phyloP scores from a whole-genome alignment of 2,113 vertebrate species.

The Cheirogaleus medius region DNA sequence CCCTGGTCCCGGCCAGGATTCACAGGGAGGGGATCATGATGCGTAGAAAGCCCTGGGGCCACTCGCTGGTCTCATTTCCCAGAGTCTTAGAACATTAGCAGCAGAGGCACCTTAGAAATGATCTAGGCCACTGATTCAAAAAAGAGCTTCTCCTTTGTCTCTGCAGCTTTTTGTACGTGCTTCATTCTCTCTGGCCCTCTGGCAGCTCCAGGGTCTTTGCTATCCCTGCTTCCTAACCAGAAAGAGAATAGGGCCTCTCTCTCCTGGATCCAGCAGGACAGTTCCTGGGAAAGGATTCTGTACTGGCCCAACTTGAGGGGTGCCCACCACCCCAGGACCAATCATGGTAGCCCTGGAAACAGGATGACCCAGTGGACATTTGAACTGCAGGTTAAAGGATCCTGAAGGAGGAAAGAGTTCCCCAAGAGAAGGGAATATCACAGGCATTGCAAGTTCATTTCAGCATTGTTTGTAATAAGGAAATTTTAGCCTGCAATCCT shows the following conservation, averaged over 20 bases:
- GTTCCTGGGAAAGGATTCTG: not conserved
- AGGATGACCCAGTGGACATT: not conserved
- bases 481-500: not conserved
- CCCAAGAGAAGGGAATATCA: not conserved
- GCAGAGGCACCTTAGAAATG: not conserved
- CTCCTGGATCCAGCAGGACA: not conserved
- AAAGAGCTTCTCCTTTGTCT: not conserved
- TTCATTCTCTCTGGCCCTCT: not conserved
- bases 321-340: not conserved
- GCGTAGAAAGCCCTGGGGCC: not conserved
- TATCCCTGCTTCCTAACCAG: not conserved
- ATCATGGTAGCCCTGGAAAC: not conserved
- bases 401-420: not conserved
- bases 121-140: not conserved
- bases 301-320: not conserved
- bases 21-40: not conserved
- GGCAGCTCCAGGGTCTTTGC: not conserved
- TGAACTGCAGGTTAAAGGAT: not conserved
- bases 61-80: not conserved
- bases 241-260: not conserved
- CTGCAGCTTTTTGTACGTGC: not conserved
- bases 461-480: not conserved
- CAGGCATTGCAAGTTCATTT: not conserved
- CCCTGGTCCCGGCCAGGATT: not conserved
- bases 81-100: not conserved